Conservation (phyloP, 2,888 invertebrate species). For the Aethes cnicana region DNA sequence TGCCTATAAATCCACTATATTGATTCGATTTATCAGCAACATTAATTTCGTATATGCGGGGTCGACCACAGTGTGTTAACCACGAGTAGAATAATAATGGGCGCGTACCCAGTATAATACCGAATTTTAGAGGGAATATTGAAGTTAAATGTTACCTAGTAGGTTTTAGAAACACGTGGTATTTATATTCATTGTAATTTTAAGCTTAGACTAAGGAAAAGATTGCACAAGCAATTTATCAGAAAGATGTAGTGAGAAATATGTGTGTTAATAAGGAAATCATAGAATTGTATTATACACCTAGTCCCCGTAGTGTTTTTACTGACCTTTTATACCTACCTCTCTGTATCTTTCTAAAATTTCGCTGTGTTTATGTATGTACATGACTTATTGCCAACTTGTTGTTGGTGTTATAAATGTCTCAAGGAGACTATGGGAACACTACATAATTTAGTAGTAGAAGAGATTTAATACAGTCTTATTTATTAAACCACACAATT, state of each 20-base stretch:
- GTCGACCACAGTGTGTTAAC: conserved; percentile 20
- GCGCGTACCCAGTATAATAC: conserved; percentile 60
- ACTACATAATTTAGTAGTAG: too few relatives aligned
- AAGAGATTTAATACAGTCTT: too few relatives aligned
- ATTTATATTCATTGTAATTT: conserved; percentile 33
- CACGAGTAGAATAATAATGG: conserved; percentile 38
- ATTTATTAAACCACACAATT: too few relatives aligned
- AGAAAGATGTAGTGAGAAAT: conserved; percentile 75
- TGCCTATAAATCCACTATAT: background rate
- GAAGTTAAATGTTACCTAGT: conserved; percentile 47
- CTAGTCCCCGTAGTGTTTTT: conserved; percentile 73
- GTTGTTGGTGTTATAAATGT: conserved; percentile 6
- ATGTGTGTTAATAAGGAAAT: conserved; percentile 47
- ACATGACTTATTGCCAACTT: background rate
- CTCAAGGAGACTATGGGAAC: too few relatives aligned
- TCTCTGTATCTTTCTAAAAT: conserved; percentile 54
- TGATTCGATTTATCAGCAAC: too few relatives aligned
- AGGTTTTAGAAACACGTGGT: conserved; percentile 34
- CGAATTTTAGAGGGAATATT: conserved; percentile 60
- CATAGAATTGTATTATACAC: conserved; percentile 62
- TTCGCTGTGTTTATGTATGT: conserved; percentile 8
- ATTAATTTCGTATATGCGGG: too few relatives aligned
- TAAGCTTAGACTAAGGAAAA: conserved; percentile 33
- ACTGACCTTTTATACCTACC: conserved; percentile 77
- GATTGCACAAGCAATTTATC: conserved; percentile 51